These are phyloP conservation scores for Strigamia crassipes DNA, from an alignment of 2,888 invertebrate species.

Conservation along the genomic window DNA sequence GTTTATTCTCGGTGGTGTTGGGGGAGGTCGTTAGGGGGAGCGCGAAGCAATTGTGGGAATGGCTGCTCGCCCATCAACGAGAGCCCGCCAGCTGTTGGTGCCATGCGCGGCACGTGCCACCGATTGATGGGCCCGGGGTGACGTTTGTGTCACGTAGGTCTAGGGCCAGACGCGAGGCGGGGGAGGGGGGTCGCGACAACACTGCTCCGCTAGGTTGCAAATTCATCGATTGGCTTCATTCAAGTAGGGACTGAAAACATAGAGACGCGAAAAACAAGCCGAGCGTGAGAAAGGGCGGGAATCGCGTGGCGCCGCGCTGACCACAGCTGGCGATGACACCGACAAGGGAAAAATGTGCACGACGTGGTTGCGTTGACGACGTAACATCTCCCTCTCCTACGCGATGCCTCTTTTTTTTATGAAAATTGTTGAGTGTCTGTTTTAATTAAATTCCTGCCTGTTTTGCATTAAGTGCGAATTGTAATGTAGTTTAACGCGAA, in stretches of 20 bases:
- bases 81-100: slow-evolving; percentile 38
- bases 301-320: slow-evolving; percentile 35
- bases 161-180: slow-evolving; percentile 8
- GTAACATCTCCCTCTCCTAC: background rate
- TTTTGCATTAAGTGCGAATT: slow-evolving; percentile 6
- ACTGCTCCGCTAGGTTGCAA: background rate
- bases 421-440: background rate
- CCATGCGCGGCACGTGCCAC: slow-evolving; percentile 39
- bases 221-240: slow-evolving; percentile 38
- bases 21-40: slow-evolving; percentile 10
- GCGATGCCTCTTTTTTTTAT: background rate
- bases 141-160: slow-evolving; percentile 36
- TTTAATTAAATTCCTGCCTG: slow-evolving; percentile 14
- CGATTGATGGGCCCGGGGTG: slow-evolving; percentile 38
- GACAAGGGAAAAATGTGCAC: background rate
- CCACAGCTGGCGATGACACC: slow-evolving; percentile 41
- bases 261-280: slow-evolving; percentile 41
- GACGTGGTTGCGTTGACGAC: background rate
- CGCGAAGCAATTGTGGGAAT: slow-evolving; percentile 18
- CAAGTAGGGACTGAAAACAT: slow-evolving; percentile 30
- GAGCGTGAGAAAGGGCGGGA: slow-evolving; percentile 42
- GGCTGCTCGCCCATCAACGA: slow-evolving; percentile 35
- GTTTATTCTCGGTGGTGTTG: slow-evolving; percentile 24
- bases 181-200: slow-evolving; percentile 23
- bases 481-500: background rate